Evolutionary conservation across 2,113 vertebrate genomes (phyloP), one percentile per base, ranked within the genome.

Genomic region (Bos indicus): DNA sequence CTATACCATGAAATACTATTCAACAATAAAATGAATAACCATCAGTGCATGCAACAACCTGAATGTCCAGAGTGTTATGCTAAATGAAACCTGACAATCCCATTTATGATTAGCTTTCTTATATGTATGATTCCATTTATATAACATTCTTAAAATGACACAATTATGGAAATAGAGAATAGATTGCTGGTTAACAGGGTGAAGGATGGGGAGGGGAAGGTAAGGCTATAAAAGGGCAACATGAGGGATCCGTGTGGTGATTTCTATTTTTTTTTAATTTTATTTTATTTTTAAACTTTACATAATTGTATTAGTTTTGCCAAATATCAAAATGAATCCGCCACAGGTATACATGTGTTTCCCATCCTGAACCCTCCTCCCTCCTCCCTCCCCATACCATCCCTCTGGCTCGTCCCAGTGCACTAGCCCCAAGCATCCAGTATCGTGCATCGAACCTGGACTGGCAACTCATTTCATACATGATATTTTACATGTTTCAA

Each of bases 111-210:
- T 93, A 52, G 28, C 43, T 46, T 93, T 94, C 62, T 90, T 48
- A 46, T 83, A 83, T n/a, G 23, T 88, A 36, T 88, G 54, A 83
- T 91, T 83, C 43, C 51, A 91, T 88, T 51, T 84, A 82, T 67
- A 52, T 82, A 62, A 52, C 17, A 57, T 90, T 94, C 1, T 90
- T 91, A 33, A 97, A 91, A 87, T 96, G 46, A 87, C 19, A 97
- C 93, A 93, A 77, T 77, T 91, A 48, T 60, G 56, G 52, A 93
- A 81, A 85, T 81, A 14, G 43, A 90, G 43, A 97, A 85, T 9
- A 94, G 43, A 96, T 46, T 92, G 6, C 48, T 94, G 23, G 30
- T 48, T 82, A 74, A 25, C 54, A 56, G 10, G 28, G 21, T 85
- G 88, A 88, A 71, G 33, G 43, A 85, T 3, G 6, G 11, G 13